phyloP scores from a whole-genome alignment of 2,797 vertebrate genomes.

The Rachycentron canadum region DNA sequence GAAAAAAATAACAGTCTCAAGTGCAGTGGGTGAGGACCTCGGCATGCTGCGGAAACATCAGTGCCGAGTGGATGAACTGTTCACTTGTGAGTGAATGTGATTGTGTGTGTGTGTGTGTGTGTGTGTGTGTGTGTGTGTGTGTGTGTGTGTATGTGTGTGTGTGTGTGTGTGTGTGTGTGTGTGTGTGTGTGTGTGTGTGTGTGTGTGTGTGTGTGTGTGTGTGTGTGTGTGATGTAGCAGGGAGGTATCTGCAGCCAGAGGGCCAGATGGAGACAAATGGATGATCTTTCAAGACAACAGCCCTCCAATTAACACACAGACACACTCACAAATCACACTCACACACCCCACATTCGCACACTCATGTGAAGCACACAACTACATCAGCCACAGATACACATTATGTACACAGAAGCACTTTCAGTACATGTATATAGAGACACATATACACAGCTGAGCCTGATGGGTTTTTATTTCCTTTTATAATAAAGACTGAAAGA shows the following conservation, averaged over 20 bases:
- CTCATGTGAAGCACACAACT: slow-evolving; percentile 26
- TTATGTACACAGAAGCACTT: background rate
- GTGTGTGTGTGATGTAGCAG: slow-evolving; percentile 42
- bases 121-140: slow-evolving; percentile 29
- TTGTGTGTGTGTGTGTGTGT: slow-evolving; percentile 1
- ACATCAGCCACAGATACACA: background rate
- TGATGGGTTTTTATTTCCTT: background rate
- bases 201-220: slow-evolving; percentile 28
- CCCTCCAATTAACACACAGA: slow-evolving; percentile 76
- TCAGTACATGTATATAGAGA: background rate
- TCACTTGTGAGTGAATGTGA: slow-evolving; percentile 25
- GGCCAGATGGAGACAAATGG: slow-evolving; percentile 83
- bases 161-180: slow-evolving; percentile 36
- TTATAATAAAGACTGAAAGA: background rate
- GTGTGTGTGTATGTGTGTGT: slow-evolving; percentile 32
- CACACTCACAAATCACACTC: slow-evolving; percentile 73
- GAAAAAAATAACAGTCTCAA: slow-evolving; percentile 17
- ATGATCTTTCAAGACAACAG: slow-evolving; percentile 79
- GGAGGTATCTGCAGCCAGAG: slow-evolving; percentile 71
- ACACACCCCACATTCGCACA: slow-evolving; percentile 43
- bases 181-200: slow-evolving; percentile 21
- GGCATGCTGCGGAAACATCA: background rate
- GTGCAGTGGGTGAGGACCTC: slow-evolving; percentile 37
- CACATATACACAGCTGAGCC: background rate
- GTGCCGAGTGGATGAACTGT: slow-evolving; percentile 20